A percentile compares a stretch with the other conserved stretches of the same genome.
Conservation (phyloP, 1,140 invertebrate genomes). For the Meteorus sp. region DNA sequence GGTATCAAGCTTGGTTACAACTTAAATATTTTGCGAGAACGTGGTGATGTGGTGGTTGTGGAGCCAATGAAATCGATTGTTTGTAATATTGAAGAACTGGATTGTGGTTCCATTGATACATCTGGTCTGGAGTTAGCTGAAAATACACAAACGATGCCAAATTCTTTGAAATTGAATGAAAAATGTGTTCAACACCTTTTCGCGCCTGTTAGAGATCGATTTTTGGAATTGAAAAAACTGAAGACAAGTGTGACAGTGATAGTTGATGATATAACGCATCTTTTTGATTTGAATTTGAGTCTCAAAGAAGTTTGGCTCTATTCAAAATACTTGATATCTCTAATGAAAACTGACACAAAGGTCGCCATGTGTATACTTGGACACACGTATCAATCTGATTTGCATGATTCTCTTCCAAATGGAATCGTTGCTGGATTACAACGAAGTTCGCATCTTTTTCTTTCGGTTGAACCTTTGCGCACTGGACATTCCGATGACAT, state of each 20-base stretch:
- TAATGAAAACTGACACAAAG: constrained; percentile 45
- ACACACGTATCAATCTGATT: constrained; percentile 60
- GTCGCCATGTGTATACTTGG: constrained; percentile 59
- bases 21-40: constrained; percentile 61
- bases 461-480: constrained; percentile 66
- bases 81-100: constrained; percentile 45
- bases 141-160: constrained; percentile 31
- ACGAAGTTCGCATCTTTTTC: constrained; percentile 64
- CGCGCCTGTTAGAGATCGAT: constrained; percentile 39
- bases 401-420: constrained; percentile 49
- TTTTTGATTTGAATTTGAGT: constrained; percentile 65
- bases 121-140: constrained; percentile 39
- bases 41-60: constrained; percentile 60
- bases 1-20: constrained; percentile 75
- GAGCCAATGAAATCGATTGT: constrained; percentile 62
- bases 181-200: constrained; percentile 52
- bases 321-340: constrained; percentile 55
- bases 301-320: constrained; percentile 61
- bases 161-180: constrained; percentile 41
- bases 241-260: constrained; percentile 58
- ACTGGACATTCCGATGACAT: constrained; percentile 71
- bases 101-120: constrained; percentile 41
- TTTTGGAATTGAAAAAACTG: constrained; percentile 37
- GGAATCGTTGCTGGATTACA: constrained; percentile 63
- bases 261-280: constrained; percentile 71